Evolutionary conservation across 2,888 invertebrate genomes (phyloP), one percentile per base, ranked within the genome.

Genomic region (Aporophyla nigra): DNA sequence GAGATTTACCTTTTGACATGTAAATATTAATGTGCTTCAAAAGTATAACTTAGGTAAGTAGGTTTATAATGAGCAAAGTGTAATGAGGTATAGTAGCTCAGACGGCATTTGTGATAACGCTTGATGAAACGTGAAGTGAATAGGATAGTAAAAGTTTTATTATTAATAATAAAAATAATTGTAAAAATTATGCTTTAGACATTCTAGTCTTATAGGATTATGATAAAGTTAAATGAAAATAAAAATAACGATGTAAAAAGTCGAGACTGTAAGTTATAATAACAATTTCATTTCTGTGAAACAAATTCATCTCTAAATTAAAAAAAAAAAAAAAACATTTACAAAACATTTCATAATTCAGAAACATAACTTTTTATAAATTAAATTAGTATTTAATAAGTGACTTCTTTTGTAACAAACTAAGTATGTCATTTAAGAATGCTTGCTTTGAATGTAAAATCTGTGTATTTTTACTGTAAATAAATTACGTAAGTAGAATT

Each of bases 31-130:
- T 85, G 81, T 86, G 86, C 88, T 89, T 88, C 76, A 85, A 81
- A 84, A 89, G 80, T 88, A 81, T 81, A 66, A 78, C 10, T 66
- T 85, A 86, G 53, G 65, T 84, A 79, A 81, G 62, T 87, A 88
- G 80, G 69, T 58, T 72, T 83, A 74, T 61, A 73, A 78, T 75
- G 84, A 87, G 87, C 86, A 83, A 76, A 76, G 68, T 84, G 62
- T 81, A 76, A 74, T 74, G 87, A 87, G 84, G 80, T 81, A 46
- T 46, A 24, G 70, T 61, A 90, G 92, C 91, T 92, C 91, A 89
- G 84, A 88, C 56, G 92, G 92, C 92, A 89, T 92, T 92, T 93
- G 93, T 93, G 93, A 93, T 93, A 93, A 91, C 86, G 93, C 93
- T 93, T 92, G 87, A 87, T 88, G 74, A 76, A 81, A 80, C 66